Evolutionary conservation across 2,113 vertebrate species (phyloP), one percentile per base, ranked within the genome.

Genomic region (Pelecanus crispus): DNA sequence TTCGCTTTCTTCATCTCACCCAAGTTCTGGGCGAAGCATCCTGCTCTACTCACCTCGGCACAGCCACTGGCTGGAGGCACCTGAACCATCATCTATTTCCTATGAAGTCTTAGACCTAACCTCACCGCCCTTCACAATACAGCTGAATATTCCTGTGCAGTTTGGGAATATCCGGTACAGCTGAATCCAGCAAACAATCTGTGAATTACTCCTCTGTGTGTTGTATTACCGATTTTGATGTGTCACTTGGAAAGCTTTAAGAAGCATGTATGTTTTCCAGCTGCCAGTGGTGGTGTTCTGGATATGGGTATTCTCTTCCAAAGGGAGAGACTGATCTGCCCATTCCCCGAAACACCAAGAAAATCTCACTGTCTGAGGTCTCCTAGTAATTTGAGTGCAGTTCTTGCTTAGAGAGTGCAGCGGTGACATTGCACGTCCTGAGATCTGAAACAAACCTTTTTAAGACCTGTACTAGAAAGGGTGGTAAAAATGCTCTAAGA

Each of bases 121-220:
- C 38, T 36, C 0, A 0, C 2, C 6, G 3, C 34, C 29, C 34
- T 38, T 88, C 53, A 19, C 8, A 58, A 21, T 34, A 9, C 62
- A 40, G 56, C 44, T 70, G 56, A 38, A 29, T 15, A 13, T 86
- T 28, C 36, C 61, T 40, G 53, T 29, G 67, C 32, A 16, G 6
- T 53, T 72, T 68, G 81, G 62, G 28, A 72, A 66, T 55, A 81
- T 36, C 31, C 34, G 14, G 50, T 24, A 32, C 15, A 52, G 36
- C 25, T 82, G 55, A 42, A 86, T 31, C n/a, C 50, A 78, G 32
- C 13, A 45, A 82, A 34, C 7, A 59, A 25, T 22, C 44, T 59
- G 24, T 15, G 59, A 31, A 38, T 62, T 36, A 45, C 17, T 86
- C 22, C 49, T 78, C 29, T 34, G 6, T 25, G 40, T 56, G 13